A percentile compares a stretch with the other conserved stretches of the same genome.
These are phyloP conservation scores for Pan paniscus DNA, from an alignment of 2,113 vertebrate genomes.

Conservation along the genomic window DNA sequence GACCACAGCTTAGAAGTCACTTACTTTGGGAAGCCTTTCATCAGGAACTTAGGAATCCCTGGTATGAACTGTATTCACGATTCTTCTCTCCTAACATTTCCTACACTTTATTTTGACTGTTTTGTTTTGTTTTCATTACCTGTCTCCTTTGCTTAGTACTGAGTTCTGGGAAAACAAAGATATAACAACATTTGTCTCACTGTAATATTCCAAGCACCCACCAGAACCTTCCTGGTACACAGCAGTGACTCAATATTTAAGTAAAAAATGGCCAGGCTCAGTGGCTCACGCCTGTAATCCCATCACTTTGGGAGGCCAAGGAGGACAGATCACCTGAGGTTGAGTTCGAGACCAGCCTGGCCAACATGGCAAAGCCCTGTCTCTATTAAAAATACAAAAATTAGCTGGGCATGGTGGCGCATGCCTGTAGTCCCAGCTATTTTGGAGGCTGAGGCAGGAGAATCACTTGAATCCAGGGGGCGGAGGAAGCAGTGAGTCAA, in stretches of 20 bases:
- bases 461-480: not conserved
- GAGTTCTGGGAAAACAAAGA: not conserved
- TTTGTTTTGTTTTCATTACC: not conserved
- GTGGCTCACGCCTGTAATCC: not conserved
- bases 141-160: not conserved
- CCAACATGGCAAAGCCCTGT: not conserved
- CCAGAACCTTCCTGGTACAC: not conserved
- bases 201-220: not conserved
- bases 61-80: not conserved
- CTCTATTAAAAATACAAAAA: not conserved
- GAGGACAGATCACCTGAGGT: not conserved
- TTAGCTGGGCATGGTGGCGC: not conserved
- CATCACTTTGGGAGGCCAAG: not conserved
- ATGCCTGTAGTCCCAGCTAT: not conserved
- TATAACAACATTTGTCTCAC: not conserved
- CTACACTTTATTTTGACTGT: not conserved
- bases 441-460: not conserved
- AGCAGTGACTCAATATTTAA: not conserved
- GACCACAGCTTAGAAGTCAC: not conserved
- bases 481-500: too few species aligned
- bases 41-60: not conserved
- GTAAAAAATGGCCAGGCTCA: not conserved
- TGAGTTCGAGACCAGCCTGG: not conserved
- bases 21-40: not conserved
- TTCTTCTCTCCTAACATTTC: not conserved